Conservation (phyloP, 2,888 invertebrate genomes). For the Lasioglossum lativentre region DNA sequence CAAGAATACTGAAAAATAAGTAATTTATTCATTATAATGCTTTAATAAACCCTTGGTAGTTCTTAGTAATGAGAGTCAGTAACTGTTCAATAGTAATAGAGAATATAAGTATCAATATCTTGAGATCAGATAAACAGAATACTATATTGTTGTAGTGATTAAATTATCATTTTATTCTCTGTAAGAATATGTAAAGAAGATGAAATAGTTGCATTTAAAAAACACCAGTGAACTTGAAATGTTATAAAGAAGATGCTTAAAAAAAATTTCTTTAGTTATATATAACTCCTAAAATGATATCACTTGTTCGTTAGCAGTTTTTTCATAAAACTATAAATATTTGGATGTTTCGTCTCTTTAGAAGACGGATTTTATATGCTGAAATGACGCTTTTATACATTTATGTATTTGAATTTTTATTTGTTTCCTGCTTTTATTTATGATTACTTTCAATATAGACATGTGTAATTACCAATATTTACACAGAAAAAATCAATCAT, state of each 20-base stretch:
- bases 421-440: not conserved
- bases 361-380: not conserved
- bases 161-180: no score
- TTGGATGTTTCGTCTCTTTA: not conserved
- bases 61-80: no score
- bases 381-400: not conserved
- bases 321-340: not conserved
- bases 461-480: not conserved
- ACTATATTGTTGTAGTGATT: not conserved
- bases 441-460: not conserved
- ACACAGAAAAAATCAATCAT: not conserved
- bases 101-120: no score
- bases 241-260: not conserved
- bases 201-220: not conserved
- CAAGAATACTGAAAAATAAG: no score
- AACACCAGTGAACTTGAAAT: not conserved
- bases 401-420: not conserved
- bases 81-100: no score
- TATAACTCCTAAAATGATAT: no score
- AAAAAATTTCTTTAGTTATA: not conserved
- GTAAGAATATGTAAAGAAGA: not conserved
- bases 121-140: not conserved
- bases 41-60: no score
- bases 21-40: no score
- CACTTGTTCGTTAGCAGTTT: not conserved